These are phyloP conservation scores for Beris chalybata DNA, from an alignment of 2,888 invertebrate species.

Conservation along the genomic window DNA sequence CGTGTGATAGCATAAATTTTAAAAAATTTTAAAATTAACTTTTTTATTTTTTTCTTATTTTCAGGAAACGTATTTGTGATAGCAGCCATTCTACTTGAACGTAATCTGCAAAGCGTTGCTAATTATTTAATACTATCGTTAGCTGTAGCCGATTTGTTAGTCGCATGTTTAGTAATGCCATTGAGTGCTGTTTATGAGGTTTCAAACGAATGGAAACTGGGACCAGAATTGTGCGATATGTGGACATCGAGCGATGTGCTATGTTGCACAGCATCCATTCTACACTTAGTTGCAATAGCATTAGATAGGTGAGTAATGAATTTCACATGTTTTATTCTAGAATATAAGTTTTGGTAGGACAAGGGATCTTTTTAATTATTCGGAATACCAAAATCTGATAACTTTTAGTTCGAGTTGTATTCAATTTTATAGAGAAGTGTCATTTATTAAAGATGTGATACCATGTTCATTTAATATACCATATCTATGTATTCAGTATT, in stretches of 20 bases:
- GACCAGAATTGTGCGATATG: slow-evolving; percentile 88
- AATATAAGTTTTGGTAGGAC: too few relatives aligned
- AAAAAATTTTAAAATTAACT: too few relatives aligned
- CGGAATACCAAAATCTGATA: too few relatives aligned
- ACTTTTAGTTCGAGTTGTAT: too few relatives aligned
- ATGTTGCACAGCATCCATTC: slow-evolving; percentile 83
- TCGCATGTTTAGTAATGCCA: slow-evolving; percentile 77
- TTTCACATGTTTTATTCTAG: neutral
- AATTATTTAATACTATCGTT: slow-evolving; percentile 89
- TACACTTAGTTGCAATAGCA: slow-evolving; percentile 80
- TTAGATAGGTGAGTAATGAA: slow-evolving; percentile 69
- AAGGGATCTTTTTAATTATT: too few relatives aligned
- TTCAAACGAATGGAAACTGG: slow-evolving; percentile 75
- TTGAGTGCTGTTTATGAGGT: slow-evolving; percentile 75
- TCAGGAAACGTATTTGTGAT: slow-evolving; percentile 93
- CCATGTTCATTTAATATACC: too few relatives aligned
- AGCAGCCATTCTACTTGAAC: slow-evolving; percentile 84
- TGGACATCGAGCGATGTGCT: slow-evolving; percentile 92
- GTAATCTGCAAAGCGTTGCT: slow-evolving; percentile 83
- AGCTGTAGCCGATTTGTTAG: slow-evolving; percentile 89
- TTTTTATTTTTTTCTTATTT: slow-evolving; percentile 43
- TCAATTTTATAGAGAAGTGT: too few relatives aligned
- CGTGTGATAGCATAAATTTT: too few relatives aligned
- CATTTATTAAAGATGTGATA: too few relatives aligned
- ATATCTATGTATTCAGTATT: too few relatives aligned